A percentile compares a stretch with the other conserved stretches of the same genome.
These are phyloP conservation scores for Heteromormyrus szaboi DNA, from an alignment of 2,797 vertebrate genomes.

Conservation along the genomic window DNA sequence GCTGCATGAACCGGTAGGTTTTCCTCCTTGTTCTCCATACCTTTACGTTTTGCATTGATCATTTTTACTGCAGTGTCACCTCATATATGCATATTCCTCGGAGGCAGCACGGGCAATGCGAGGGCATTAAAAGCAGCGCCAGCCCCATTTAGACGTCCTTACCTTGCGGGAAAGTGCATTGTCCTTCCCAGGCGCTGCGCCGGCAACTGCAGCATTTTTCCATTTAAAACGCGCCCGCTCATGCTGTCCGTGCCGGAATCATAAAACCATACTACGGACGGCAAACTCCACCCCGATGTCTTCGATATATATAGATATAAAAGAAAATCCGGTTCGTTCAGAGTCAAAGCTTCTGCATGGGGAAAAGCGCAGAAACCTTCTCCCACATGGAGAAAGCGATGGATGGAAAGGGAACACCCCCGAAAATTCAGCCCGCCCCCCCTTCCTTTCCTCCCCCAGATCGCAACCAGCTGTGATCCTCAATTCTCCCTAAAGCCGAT, in stretches of 20 bases:
- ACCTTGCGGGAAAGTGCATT: conserved; percentile 71
- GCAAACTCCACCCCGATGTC: conserved; percentile 26
- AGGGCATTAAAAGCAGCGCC: not conserved
- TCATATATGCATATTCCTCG: not conserved
- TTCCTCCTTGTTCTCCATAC: not conserved
- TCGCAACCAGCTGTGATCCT: conserved; percentile 60
- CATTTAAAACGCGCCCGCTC: conserved; percentile 67
- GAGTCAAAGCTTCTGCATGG: not conserved
- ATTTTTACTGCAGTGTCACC: not conserved
- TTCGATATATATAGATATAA: conserved; percentile 12
- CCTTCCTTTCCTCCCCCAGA: conserved; percentile 43
- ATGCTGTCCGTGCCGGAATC: conserved; percentile 56
- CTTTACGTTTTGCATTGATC: not conserved
- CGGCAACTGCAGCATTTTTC: conserved; percentile 67
- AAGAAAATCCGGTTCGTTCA: not conserved
- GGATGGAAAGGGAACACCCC: conserved; percentile 59
- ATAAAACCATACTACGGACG: conserved; percentile 44
- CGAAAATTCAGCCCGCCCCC: conserved; percentile 48
- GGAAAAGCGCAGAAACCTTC: conserved; percentile 31
- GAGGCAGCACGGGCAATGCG: not conserved
- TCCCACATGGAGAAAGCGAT: conserved; percentile 29
- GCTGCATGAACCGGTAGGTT: not conserved
- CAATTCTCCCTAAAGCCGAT: conserved; percentile 27
- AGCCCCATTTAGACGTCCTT: conserved; percentile 31
- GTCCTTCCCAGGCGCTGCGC: conserved; percentile 63